Evolutionary conservation across 1,140 invertebrate species (phyloP), one percentile per base, ranked within the genome.

Genomic region (Glossosoma conforme): DNA sequence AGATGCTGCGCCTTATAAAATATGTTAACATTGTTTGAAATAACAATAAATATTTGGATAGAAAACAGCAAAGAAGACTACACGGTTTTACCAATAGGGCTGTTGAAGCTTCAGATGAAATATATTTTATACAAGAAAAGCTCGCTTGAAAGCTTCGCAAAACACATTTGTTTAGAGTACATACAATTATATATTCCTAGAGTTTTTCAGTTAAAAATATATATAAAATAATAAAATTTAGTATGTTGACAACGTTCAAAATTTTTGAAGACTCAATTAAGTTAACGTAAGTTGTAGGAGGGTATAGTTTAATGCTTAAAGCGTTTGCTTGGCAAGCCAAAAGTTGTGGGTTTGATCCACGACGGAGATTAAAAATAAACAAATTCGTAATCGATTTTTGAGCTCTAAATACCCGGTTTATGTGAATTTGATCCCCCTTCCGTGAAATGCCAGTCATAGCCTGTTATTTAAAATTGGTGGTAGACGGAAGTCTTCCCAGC

Each of bases 1-100:
- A n/a, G n/a, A n/a, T 44, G n/a, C 15, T 44, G 25, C 22, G 25
- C 17, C 22, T 15, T 28, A 33, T 45, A 45, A 45, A 45, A 45
- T 45, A 45, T 45, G 44, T 32, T 33, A 45, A 35, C 44, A 33
- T 32, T 30, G 44, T 20, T 2, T 18, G 30, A 18, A 35, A 35
- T 35, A 45, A 18, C 44, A 45, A 45, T 45, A 45, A 45, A 45
- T 45, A 45, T 45, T 45, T 45, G 22, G 44, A 45, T 45, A 18
- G 25, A 33, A 45, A 45, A 33, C 44, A 35, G 19, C 20, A 32
- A 20, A 20, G 13, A 18, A 6, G 8, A 13, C 2, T 10, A 25
- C 21, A 30, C 8, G 5, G 20, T 10, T 21, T n/a, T 21, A n/a
- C 13, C 24, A 10, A 4, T 33, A 15, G n/a, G 15, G 32, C 15